Conservation (phyloP, 2,888 invertebrate genomes). For the Deilephila elpenor region DNA sequence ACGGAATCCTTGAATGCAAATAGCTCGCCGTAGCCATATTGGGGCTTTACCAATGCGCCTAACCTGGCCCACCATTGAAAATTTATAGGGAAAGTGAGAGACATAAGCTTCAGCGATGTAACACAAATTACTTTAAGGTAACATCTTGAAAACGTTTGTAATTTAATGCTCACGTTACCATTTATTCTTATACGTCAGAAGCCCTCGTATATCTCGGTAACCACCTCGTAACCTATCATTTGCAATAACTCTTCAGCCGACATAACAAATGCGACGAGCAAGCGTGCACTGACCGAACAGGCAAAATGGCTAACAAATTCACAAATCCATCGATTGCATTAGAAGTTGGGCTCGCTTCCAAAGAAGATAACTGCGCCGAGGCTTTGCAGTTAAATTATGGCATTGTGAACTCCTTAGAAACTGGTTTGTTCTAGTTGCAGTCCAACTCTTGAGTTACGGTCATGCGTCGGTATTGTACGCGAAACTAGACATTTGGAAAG, state of each 20-base stretch:
- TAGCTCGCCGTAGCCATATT: too few relatives aligned
- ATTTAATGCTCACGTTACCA: too few relatives aligned
- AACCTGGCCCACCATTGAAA: too few relatives aligned
- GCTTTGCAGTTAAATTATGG: constrained; percentile 21
- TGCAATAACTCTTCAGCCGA: neutral
- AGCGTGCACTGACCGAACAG: neutral
- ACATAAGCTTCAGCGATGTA: too few relatives aligned
- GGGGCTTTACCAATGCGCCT: too few relatives aligned
- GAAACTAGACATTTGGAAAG: neutral
- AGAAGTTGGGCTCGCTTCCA: constrained; percentile 21
- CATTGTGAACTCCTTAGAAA: constrained; percentile 13
- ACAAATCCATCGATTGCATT: constrained; percentile 17
- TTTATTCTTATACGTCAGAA: too few relatives aligned
- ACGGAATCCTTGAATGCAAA: too few relatives aligned
- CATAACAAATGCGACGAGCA: neutral
- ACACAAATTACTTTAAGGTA: too few relatives aligned
- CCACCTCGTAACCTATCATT: too few relatives aligned
- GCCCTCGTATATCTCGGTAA: too few relatives aligned
- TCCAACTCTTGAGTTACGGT: constrained; percentile 6
- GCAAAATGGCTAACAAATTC: neutral
- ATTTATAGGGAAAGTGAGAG: too few relatives aligned
- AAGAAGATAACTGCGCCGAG: constrained; percentile 17
- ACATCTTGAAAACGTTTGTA: too few relatives aligned
- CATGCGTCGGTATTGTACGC: neutral
- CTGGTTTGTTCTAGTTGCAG: constrained; percentile 5